Percentiles rank a stretch among this genome's conserved stretches.
These are phyloP conservation scores for Actinia equina DNA, from an alignment of 64 coral and sea anemone genomes.

Conservation along the genomic window DNA sequence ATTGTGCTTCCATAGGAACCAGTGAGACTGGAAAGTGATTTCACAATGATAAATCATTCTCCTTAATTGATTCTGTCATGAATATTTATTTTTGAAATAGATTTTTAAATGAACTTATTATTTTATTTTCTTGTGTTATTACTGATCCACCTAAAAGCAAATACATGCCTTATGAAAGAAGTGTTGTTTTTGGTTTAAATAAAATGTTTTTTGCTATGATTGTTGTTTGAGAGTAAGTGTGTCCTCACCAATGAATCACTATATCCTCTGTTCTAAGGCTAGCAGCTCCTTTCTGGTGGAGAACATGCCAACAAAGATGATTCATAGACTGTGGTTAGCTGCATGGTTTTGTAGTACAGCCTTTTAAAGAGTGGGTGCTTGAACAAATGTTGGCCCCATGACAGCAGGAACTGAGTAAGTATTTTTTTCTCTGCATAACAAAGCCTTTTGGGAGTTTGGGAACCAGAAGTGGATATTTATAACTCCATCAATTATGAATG, in stretches of 20 bases:
- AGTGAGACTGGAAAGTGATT: conserved; percentile 4
- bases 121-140: neutral
- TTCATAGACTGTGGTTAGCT: neutral
- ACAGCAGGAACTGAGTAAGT: conserved; percentile 26
- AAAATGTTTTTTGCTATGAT: neutral
- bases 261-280: neutral
- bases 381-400: conserved; percentile 21
- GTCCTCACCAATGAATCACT: neutral
- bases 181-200: neutral
- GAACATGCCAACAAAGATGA: conserved; percentile 1
- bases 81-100: conserved; percentile 17
- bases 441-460: neutral
- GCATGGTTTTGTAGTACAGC: neutral
- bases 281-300: neutral
- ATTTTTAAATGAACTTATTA: neutral
- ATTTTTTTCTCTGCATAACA: neutral
- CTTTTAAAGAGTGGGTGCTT: conserved; percentile 14
- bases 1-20: conserved; percentile 9
- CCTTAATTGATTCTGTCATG: neutral
- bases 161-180: neutral
- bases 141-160: neutral
- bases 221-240: neutral
- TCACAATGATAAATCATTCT: neutral
- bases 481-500: conserved; percentile 19
- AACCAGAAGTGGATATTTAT: conserved; percentile 3